phyloP scores from a whole-genome alignment of 2,888 invertebrate genomes.

The Sipunculus nudus region DNA sequence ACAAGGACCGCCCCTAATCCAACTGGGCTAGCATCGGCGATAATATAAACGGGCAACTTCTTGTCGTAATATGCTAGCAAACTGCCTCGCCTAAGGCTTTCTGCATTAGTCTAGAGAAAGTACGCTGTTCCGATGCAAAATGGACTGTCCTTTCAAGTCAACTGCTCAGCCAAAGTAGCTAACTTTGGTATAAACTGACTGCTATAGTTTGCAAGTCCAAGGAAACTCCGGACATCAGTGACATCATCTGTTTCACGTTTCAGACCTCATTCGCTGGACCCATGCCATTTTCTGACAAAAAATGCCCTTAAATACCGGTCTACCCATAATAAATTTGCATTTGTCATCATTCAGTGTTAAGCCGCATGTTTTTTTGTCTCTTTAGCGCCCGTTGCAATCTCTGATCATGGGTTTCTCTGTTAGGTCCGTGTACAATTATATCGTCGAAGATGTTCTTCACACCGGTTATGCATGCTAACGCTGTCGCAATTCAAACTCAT shows the following conservation, averaged over 20 bases:
- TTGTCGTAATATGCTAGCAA: neutral
- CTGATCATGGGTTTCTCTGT: neutral
- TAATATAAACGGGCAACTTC: neutral
- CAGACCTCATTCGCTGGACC: neutral
- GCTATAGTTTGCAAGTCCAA: neutral
- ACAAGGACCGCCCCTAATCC: slow-evolving; percentile 4
- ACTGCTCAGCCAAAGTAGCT: neutral
- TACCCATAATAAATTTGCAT: no score
- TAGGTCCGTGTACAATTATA: neutral
- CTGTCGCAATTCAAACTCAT: neutral
- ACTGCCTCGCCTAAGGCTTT: neutral
- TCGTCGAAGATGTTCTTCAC: neutral
- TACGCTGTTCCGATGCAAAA: neutral
- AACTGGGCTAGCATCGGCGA: slow-evolving; percentile 3
- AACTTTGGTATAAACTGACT: neutral
- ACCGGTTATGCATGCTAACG: neutral
- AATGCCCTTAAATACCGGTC: no score
- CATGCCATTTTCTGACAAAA: neutral
- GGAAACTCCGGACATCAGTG: neutral
- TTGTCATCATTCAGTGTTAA: no score
- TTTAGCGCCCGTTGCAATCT: neutral
- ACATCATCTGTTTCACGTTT: neutral
- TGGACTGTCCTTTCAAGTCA: neutral
- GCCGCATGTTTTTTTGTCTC: no score
- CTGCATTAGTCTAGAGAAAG: neutral